phyloP scores from a whole-genome alignment of 2,888 invertebrate species.

The Panopea generosa region DNA sequence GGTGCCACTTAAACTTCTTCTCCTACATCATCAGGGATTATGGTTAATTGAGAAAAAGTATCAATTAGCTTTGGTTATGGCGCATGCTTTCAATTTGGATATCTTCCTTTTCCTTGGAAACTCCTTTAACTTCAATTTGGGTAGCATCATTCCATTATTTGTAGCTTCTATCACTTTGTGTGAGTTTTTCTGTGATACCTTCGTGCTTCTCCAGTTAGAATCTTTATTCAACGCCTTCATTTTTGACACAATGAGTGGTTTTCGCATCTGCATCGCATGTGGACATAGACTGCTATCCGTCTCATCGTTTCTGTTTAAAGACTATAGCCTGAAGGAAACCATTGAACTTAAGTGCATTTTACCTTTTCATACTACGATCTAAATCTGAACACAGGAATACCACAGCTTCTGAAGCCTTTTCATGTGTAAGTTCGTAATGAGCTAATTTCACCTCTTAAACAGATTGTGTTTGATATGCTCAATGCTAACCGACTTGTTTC shows the following conservation, averaged over 20 bases:
- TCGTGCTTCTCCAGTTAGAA: neutral
- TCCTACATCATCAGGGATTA: too few species aligned
- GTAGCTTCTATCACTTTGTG: conserved; percentile 5
- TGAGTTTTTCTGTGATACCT: neutral
- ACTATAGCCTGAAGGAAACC: conserved; percentile 36
- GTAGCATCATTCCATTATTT: neutral
- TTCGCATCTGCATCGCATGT: conserved; percentile 14
- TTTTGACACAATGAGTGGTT: conserved; percentile 16
- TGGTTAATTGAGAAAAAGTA: too few species aligned
- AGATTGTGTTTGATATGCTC: neutral
- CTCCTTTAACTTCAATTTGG: neutral
- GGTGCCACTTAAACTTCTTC: too few species aligned
- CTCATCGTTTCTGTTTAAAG: conserved; percentile 16
- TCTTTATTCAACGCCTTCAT: conserved; percentile 22
- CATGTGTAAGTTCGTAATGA: conserved; percentile 8
- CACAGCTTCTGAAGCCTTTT: conserved; percentile 22
- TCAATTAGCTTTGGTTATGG: too few species aligned
- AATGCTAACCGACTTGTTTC: neutral
- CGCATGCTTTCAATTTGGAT: too few species aligned
- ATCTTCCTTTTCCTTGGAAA: neutral
- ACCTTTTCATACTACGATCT: conserved; percentile 22
- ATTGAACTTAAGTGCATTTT: conserved; percentile 11
- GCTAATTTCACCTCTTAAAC: neutral
- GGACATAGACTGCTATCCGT: conserved; percentile 15
- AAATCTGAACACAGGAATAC: conserved; percentile 22